Percentiles rank a stretch among this genome's conserved stretches.
Conservation (phyloP, 1,140 invertebrate genomes). For the Drosophila bipectinata region DNA sequence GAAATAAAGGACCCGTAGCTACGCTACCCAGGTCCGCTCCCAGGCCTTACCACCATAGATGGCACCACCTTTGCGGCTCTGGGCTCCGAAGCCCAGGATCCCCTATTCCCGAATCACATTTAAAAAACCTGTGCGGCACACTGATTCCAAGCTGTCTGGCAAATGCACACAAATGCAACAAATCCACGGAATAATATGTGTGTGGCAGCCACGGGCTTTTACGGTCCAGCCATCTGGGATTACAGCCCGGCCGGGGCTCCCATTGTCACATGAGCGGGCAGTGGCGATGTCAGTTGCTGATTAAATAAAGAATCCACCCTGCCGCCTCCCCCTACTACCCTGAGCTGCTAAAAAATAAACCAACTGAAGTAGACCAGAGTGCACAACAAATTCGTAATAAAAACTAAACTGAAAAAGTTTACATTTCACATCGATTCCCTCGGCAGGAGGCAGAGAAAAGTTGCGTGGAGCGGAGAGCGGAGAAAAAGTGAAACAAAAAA, state of each 20-base stretch:
- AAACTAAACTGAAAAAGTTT: constrained; percentile 62
- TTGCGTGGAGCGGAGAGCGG: no score
- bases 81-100: neutral
- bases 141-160: constrained; percentile 55
- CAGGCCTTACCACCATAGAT: neutral
- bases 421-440: constrained; percentile 74
- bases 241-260: constrained; percentile 23
- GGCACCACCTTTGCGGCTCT: constrained; percentile 2
- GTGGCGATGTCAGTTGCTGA: constrained; percentile 72
- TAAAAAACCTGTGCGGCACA: constrained; percentile 57
- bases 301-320: constrained; percentile 64
- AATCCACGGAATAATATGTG: constrained; percentile 77
- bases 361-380: constrained; percentile 12
- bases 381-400: constrained; percentile 45
- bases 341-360: constrained; percentile 21
- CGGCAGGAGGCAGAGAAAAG: constrained; percentile 6
- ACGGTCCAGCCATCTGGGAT: constrained; percentile 70
- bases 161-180: constrained; percentile 72
- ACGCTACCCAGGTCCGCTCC: neutral
- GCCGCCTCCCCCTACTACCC: neutral
- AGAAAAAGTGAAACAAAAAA: constrained; percentile 11
- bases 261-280: constrained; percentile 63
- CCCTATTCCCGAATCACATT: constrained; percentile 66
- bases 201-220: constrained; percentile 67
- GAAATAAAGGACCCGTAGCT: constrained; percentile 33